Percentiles rank a stretch among this genome's conserved stretches.
Evolutionary conservation across 2,888 invertebrate species (phyloP).

Genomic region (Leptura quadrifasciata): DNA sequence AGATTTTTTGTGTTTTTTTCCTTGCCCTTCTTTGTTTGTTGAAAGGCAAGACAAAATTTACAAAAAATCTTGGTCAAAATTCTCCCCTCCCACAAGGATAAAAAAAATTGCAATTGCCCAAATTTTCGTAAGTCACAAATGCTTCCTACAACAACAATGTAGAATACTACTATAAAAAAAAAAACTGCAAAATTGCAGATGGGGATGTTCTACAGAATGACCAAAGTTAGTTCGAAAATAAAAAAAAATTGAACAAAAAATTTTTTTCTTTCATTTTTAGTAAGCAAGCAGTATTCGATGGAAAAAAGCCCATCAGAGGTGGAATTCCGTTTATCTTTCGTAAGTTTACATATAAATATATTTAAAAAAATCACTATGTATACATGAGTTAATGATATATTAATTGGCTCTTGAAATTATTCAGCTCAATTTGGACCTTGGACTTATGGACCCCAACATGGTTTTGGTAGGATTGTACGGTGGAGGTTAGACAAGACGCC

Average conservation of each 20-base stretch:
- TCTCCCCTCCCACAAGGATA: too few relatives aligned
- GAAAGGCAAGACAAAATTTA: too few relatives aligned
- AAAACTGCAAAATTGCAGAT: too few relatives aligned
- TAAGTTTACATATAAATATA: constrained; percentile 78
- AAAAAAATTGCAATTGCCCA: too few relatives aligned
- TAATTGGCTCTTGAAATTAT: constrained; percentile 28
- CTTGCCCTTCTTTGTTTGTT: too few relatives aligned
- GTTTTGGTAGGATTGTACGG: constrained; percentile 93
- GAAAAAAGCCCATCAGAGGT: constrained; percentile 96
- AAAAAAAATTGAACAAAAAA: not conserved
- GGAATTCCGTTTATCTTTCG: constrained; percentile 98
- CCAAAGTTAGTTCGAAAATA: not conserved
- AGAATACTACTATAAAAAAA: too few relatives aligned
- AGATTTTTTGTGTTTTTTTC: too few relatives aligned
- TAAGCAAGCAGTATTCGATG: constrained; percentile 96
- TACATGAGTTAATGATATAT: constrained; percentile 6
- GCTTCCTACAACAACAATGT: too few relatives aligned
- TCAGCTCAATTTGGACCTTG: constrained; percentile 96
- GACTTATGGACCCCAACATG: constrained; percentile 96
- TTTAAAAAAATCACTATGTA: not conserved
- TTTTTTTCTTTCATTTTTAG: constrained; percentile 75
- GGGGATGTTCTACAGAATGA: too few relatives aligned
- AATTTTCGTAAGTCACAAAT: too few relatives aligned
- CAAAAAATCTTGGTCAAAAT: too few relatives aligned
- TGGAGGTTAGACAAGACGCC: constrained; percentile 95